Conservation (phyloP, 2,888 invertebrate genomes). For the Protodeltote pygarga region DNA sequence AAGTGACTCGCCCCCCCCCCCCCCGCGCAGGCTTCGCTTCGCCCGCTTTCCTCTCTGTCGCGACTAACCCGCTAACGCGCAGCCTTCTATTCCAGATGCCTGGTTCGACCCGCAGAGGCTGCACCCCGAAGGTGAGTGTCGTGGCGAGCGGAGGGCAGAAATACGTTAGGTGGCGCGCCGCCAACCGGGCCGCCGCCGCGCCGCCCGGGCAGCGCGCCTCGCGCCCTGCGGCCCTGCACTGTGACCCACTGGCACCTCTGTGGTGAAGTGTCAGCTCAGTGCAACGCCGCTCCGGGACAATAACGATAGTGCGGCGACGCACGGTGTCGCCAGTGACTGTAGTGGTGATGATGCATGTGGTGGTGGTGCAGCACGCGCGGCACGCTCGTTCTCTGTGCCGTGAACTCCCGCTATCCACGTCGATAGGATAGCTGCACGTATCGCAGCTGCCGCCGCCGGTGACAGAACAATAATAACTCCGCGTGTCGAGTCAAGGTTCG, state of each 20-base stretch:
- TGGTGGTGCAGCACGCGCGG: constrained; percentile 11
- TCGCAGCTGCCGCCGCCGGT: constrained; percentile 30
- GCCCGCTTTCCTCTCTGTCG: constrained; percentile 74
- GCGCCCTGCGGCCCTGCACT: constrained; percentile 53
- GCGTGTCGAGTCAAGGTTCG: constrained; percentile 63
- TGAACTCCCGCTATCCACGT: constrained; percentile 38
- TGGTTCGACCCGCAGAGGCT: constrained; percentile 97
- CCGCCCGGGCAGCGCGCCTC: constrained; percentile 57
- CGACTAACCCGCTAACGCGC: constrained; percentile 86
- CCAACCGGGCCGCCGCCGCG: constrained; percentile 63
- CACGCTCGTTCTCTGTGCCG: constrained; percentile 18
- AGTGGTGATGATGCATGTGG: constrained; percentile 29
- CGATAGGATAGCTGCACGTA: constrained; percentile 39
- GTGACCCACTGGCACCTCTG: constrained; percentile 49
- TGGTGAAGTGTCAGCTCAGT: constrained; percentile 58
- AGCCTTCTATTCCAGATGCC: constrained; percentile 93
- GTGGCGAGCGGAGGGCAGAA: constrained; percentile 60
- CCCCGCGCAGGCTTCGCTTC: constrained; percentile 65
- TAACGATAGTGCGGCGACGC: constrained; percentile 12
- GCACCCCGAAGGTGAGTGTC: constrained; percentile 95
- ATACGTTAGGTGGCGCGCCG: constrained; percentile 67
- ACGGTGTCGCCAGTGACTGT: constrained; percentile 12
- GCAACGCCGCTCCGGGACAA: constrained; percentile 50
- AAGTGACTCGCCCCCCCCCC: constrained; percentile 71
- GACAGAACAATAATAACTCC: constrained; percentile 68